Conservation (phyloP, 2,113 vertebrate species). For the Pygoscelis adeliae region DNA sequence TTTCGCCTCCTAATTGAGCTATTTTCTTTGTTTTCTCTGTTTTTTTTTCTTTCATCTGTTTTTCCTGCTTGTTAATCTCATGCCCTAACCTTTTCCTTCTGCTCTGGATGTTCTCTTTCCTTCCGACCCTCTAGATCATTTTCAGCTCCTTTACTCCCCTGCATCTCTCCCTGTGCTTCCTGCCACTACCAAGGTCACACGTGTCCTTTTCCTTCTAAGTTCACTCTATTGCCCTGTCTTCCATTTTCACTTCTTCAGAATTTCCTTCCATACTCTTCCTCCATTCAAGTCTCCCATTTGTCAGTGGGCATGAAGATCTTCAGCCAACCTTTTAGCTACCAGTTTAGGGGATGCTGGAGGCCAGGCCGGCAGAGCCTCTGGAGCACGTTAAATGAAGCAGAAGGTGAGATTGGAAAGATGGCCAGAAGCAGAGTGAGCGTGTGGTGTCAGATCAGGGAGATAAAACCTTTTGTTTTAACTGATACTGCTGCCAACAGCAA, state of each 20-base stretch:
- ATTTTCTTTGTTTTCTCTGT: not conserved
- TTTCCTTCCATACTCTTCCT: not conserved
- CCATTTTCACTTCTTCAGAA: not conserved
- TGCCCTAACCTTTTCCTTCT: not conserved
- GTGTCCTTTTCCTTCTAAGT: not conserved
- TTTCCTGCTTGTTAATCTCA: not conserved
- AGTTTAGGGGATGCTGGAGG: not conserved
- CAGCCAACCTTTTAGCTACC: not conserved
- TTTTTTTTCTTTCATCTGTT: not conserved
- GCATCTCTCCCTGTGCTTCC: not conserved
- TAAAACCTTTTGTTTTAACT: slow-evolving; percentile 4
- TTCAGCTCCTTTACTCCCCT: not conserved
- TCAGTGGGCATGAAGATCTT: not conserved
- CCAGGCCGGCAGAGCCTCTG: not conserved
- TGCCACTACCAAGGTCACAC: not conserved
- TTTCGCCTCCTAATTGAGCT: not conserved
- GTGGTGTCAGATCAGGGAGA: slow-evolving; percentile 3
- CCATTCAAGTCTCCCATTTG: not conserved
- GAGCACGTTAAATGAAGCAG: not conserved
- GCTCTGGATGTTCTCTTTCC: not conserved
- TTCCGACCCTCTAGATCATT: not conserved
- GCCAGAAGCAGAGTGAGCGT: not conserved
- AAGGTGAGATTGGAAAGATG: slow-evolving; percentile 3
- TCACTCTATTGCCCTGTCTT: not conserved
- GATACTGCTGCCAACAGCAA: not conserved